These are phyloP conservation scores for Craterocephalus amniculus DNA, from an alignment of 2,797 vertebrate species.

Conservation along the genomic window DNA sequence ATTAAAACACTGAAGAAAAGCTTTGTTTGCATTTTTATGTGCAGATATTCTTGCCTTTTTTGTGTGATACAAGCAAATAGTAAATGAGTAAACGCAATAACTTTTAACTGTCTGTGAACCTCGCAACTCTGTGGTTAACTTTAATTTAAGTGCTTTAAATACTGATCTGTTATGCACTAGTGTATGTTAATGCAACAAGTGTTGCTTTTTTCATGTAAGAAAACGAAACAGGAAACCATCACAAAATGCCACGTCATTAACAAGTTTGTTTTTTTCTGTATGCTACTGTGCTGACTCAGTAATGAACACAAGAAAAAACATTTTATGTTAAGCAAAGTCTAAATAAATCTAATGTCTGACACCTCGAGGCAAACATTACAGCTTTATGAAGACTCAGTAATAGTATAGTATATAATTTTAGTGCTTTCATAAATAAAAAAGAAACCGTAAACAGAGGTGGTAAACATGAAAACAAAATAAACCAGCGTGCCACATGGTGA, in stretches of 20 bases:
- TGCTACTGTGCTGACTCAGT: no score
- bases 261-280: no score
- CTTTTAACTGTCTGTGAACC: background rate
- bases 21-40: slow-evolving; percentile 9
- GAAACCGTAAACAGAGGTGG: no score
- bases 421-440: background rate
- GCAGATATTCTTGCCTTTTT: background rate
- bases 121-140: background rate
- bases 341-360: background rate
- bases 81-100: background rate
- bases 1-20: slow-evolving; percentile 52
- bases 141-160: background rate
- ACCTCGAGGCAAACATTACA: background rate
- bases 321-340: background rate
- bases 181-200: no score
- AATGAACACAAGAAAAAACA: no score
- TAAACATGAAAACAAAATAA: no score
- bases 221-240: no score
- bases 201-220: no score
- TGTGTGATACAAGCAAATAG: no score
- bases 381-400: background rate
- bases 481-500: background rate
- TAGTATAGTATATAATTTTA: background rate
- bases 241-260: no score
- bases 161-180: no score